Evolutionary conservation across 2,888 invertebrate genomes (phyloP), one percentile per base, ranked within the genome.

Genomic region (Ditylenchus weischeri): DNA sequence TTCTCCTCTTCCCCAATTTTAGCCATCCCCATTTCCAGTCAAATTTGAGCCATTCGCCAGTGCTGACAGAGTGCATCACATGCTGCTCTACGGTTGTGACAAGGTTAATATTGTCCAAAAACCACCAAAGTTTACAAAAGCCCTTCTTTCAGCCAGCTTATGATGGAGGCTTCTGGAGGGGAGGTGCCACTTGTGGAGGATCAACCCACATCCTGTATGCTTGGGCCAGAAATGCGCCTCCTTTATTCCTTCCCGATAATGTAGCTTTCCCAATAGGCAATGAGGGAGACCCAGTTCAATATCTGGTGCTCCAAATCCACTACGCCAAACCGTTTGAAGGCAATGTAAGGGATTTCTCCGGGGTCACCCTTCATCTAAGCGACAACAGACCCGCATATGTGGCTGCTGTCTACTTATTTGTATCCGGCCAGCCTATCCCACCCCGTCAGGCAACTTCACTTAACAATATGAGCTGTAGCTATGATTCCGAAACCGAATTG

Each of bases 11-110:
- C 29, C 29, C 29, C 29, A 29, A 29, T 29, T 29, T 29, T 29
- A 29, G 5, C 5, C 29, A 29, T 29, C n/a, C 50, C 0, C 10
- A 23, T 21, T 43, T 79, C 60, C 81, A 86, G 86, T 84, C 47
- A 85, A 84, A 62, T 87, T 85, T 80, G 84, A 85, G 71, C 87
- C 87, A 7, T 83, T 86, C 68, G 87, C 87, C 13, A 83, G 86
- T 73, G 86, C 86, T 70, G 84, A 84, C 58, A 84, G 86, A 19
- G 87, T 87, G 11, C 88, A 88, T 79, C 88, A 88, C 79, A 87
- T 88, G 81, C 82, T 88, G n/a, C 78, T 88, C 36, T 88, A 86
- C 76, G 87, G 86, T 35, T 88, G 88, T 76, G n/a, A 91, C 54
- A 49, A 54, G 54, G 54, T 54, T 7, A 54, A 11, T 29, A 54